Conservation (phyloP, 35 echinoderm and acorn worm genomes). For the Stichopus chloronotus region DNA sequence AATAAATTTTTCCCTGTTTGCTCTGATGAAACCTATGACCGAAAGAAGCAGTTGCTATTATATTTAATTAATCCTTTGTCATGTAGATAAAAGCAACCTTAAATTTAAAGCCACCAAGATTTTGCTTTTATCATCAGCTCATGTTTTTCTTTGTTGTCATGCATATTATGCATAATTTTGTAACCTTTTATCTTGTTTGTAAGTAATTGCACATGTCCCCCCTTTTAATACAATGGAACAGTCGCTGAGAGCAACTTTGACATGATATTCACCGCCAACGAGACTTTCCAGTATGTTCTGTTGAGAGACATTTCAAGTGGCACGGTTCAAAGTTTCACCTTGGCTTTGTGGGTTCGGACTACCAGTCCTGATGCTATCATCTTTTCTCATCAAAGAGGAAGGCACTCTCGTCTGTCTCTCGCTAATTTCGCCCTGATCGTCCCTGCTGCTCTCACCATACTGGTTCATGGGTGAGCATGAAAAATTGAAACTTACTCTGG, state of each 20-base stretch:
- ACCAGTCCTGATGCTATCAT: constrained; percentile 25
- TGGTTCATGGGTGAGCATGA: constrained; percentile 20
- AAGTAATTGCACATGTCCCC: background rate
- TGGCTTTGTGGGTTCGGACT: constrained; percentile 49
- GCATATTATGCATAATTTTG: too few species aligned
- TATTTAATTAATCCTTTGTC: too few species aligned
- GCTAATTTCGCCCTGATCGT: background rate
- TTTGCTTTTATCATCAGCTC: too few species aligned
- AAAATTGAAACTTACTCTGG: background rate
- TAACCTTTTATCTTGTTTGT: background rate
- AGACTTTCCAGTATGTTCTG: constrained; percentile 28
- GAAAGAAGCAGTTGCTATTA: too few species aligned
- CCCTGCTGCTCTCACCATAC: background rate
- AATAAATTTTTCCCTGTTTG: too few species aligned
- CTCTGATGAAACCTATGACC: too few species aligned
- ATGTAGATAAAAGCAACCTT: too few species aligned
- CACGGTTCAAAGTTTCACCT: background rate
- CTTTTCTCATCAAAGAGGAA: constrained; percentile 6
- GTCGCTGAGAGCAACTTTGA: constrained; percentile 59
- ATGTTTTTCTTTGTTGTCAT: too few species aligned
- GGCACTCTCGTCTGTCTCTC: background rate
- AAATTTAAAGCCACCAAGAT: too few species aligned
- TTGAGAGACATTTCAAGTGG: constrained; percentile 17
- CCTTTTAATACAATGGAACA: background rate
- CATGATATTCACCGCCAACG: constrained; percentile 54